Evolutionary conservation across 2,888 invertebrate genomes (phyloP).

Genomic region (Adela reaumurella): DNA sequence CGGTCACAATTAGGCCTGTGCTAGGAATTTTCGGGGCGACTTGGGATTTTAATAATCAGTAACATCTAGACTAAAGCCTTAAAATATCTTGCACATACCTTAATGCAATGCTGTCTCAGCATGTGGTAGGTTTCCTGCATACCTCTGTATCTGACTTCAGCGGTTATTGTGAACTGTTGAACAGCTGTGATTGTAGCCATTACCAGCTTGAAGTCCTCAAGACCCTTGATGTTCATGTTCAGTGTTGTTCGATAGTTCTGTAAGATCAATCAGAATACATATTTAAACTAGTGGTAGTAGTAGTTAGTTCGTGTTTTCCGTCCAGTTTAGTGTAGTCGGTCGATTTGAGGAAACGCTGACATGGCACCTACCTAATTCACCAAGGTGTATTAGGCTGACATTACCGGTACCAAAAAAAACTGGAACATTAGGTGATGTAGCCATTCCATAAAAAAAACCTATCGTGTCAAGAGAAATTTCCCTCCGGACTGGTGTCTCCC

Average conservation of each 20-base stretch:
- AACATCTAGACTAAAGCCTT: not conserved
- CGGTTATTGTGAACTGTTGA: constrained; percentile 69
- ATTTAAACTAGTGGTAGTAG: not conserved
- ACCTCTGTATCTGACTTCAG: constrained; percentile 71
- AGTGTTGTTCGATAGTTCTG: constrained; percentile 61
- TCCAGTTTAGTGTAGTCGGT: no score
- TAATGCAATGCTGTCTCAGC: constrained; percentile 66
- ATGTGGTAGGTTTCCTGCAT: constrained; percentile 77
- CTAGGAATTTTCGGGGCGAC: no score
- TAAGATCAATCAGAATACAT: constrained; percentile 6
- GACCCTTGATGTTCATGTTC: constrained; percentile 70
- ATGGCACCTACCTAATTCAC: no score
- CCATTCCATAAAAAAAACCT: no score
- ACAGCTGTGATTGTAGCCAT: constrained; percentile 79
- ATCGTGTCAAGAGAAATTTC: no score
- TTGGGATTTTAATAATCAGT: not conserved
- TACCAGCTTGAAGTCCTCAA: constrained; percentile 79
- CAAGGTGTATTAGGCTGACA: no score
- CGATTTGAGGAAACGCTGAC: no score
- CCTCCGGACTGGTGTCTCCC: no score
- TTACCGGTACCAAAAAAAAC: no score
- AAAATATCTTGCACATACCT: constrained; percentile 35
- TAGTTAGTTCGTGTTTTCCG: no score
- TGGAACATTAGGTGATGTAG: no score
- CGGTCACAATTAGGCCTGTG: no score